Evolutionary conservation across 2,797 vertebrate species (phyloP).

Genomic region (Apodemus agrarius): DNA sequence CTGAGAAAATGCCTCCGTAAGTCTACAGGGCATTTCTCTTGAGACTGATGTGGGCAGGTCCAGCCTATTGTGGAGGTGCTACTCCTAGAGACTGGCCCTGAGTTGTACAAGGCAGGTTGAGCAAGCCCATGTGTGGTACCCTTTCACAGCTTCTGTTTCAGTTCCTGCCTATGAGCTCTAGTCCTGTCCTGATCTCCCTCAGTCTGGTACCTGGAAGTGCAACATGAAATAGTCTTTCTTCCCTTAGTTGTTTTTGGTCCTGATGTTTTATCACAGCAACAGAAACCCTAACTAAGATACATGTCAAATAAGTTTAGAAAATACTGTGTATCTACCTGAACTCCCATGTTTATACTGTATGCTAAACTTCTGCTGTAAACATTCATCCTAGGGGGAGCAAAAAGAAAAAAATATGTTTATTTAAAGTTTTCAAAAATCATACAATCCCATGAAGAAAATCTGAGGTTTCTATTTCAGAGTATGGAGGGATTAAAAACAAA

Average conservation of each 20-base stretch:
- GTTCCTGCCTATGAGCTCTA: neutral
- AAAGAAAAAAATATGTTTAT: conserved; percentile 20
- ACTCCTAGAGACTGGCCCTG: neutral
- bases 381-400: neutral
- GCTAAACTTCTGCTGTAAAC: neutral
- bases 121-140: neutral
- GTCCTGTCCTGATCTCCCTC: neutral
- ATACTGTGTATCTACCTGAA: neutral
- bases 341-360: neutral
- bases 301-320: neutral
- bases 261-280: neutral
- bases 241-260: neutral
- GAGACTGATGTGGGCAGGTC: neutral
- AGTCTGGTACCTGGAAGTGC: neutral
- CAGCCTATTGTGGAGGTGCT: neutral
- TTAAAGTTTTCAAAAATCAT: conserved; percentile 34
- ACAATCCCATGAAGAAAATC: conserved; percentile 11
- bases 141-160: neutral
- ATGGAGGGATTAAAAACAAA: neutral
- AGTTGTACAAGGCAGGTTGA: neutral
- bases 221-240: neutral
- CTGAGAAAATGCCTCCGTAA: neutral
- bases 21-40: neutral
- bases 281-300: neutral
- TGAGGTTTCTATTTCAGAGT: conserved; percentile 10